Conservation (phyloP, 2,888 invertebrate genomes). For the Drosophila pseudotalamancana region DNA sequence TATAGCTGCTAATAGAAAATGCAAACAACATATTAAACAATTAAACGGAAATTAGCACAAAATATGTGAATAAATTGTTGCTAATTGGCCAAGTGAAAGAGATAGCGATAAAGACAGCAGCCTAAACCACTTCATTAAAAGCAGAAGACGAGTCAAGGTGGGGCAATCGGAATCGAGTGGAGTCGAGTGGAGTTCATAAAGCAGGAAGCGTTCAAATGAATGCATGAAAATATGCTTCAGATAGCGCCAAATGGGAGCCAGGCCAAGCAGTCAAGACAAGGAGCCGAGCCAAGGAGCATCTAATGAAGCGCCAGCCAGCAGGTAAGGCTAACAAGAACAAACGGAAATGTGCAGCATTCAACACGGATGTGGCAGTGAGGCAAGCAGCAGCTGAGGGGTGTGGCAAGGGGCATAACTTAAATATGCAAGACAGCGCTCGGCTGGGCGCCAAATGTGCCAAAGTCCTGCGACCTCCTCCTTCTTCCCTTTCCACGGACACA, state of each 20-base stretch:
- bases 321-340: constrained; percentile 42
- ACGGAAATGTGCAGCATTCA: constrained; percentile 51
- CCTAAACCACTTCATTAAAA: constrained; percentile 51
- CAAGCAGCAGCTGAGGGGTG: background rate
- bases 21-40: constrained; percentile 77
- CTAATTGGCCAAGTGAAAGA: constrained; percentile 43
- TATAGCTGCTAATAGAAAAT: constrained; percentile 65
- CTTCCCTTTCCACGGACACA: too few species aligned
- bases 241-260: constrained; percentile 24
- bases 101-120: constrained; percentile 1
- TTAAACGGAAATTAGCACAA: constrained; percentile 75
- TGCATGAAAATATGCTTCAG: constrained; percentile 44
- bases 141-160: constrained; percentile 9
- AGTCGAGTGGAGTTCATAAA: constrained; percentile 31
- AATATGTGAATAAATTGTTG: constrained; percentile 54
- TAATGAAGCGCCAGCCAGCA: constrained; percentile 49
- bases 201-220: constrained; percentile 26
- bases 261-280: background rate
- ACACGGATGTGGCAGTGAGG: constrained; percentile 44
- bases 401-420: constrained; percentile 48
- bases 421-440: constrained; percentile 71
- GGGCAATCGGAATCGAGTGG: too few species aligned
- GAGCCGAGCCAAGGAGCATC: constrained; percentile 22
- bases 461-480: background rate
- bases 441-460: constrained; percentile 69